These are phyloP conservation scores for Aplocera efformata DNA, from an alignment of 2,888 invertebrate species.

Conservation along the genomic window DNA sequence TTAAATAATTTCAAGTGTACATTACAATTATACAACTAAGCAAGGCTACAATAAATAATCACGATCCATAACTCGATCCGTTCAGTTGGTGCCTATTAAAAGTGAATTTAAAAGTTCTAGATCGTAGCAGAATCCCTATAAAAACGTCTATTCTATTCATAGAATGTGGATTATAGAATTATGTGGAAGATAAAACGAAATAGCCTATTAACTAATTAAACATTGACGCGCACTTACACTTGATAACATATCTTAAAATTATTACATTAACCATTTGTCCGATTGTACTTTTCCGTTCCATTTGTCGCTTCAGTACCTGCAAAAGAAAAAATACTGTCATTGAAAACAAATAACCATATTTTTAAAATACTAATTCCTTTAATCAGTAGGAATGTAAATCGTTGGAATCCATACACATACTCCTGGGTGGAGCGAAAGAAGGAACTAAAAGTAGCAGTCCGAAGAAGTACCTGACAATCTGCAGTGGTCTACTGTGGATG, in stretches of 20 bases:
- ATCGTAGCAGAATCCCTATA: not conserved
- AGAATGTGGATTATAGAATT: too few relatives aligned
- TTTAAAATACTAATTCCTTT: not conserved
- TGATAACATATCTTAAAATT: conserved; percentile 18
- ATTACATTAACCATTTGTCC: conserved; percentile 24
- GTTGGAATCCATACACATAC: too few relatives aligned
- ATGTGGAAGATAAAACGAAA: conserved; percentile 3
- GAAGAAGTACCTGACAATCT: too few relatives aligned
- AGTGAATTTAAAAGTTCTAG: not conserved
- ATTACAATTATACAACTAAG: conserved; percentile 8
- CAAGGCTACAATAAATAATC: conserved; percentile 3
- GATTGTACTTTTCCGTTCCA: conserved; percentile 27
- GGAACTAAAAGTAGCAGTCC: too few relatives aligned
- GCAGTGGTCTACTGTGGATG: too few relatives aligned
- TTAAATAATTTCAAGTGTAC: conserved; percentile 2
- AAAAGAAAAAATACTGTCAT: conserved; percentile 16
- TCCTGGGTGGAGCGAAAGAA: too few relatives aligned
- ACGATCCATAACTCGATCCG: not conserved
- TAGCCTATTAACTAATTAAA: conserved; percentile 4
- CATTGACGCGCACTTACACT: conserved; percentile 23
- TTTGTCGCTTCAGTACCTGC: conserved; percentile 24
- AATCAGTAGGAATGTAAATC: too few relatives aligned
- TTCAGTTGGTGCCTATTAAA: too few relatives aligned
- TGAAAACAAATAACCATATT: too few relatives aligned
- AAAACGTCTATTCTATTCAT: not conserved